Evolutionary conservation across 2,113 vertebrate genomes (phyloP).

Genomic region (Zingel zingel): DNA sequence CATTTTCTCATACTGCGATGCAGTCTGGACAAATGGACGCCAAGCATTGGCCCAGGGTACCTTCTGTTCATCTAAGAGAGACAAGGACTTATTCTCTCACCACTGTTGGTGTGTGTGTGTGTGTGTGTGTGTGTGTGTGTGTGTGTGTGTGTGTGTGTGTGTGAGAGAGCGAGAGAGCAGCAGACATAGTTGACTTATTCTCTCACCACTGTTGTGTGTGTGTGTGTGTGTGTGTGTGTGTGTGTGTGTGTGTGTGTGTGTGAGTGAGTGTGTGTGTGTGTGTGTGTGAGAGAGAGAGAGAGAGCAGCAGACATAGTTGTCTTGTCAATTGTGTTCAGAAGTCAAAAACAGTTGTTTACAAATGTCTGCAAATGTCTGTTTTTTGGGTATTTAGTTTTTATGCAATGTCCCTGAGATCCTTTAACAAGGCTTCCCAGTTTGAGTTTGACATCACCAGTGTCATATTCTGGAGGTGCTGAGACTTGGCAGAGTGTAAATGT

Average conservation of each 20-base stretch:
- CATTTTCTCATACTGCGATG: conserved; percentile 3
- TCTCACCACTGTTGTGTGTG: conserved; percentile 8
- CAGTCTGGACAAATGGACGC: conserved; percentile 26
- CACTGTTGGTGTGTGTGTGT: not conserved
- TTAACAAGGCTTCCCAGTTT: not conserved
- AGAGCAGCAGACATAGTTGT: conserved; percentile 7
- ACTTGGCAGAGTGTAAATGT: not conserved
- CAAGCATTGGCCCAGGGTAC: conserved; percentile 2
- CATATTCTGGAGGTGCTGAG: not conserved
- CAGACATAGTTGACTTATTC: conserved; percentile 16
- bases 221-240: not conserved
- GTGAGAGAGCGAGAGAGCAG: no score
- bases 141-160: conserved; percentile 1
- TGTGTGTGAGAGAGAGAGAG: no score
- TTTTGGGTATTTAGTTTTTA: conserved; percentile 4
- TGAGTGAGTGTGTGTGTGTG: no score
- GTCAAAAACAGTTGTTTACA: conserved; percentile 17
- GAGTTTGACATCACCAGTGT: not conserved
- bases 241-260: conserved; percentile 4
- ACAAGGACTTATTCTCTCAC: conserved; percentile 39
- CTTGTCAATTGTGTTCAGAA: conserved; percentile 30
- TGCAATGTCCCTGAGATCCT: not conserved
- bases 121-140: not conserved
- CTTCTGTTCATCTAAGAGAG: conserved; percentile 44
- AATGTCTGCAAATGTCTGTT: conserved; percentile 9